Evolutionary conservation across 2,888 invertebrate species (phyloP).

Genomic region (Ophraella communa): DNA sequence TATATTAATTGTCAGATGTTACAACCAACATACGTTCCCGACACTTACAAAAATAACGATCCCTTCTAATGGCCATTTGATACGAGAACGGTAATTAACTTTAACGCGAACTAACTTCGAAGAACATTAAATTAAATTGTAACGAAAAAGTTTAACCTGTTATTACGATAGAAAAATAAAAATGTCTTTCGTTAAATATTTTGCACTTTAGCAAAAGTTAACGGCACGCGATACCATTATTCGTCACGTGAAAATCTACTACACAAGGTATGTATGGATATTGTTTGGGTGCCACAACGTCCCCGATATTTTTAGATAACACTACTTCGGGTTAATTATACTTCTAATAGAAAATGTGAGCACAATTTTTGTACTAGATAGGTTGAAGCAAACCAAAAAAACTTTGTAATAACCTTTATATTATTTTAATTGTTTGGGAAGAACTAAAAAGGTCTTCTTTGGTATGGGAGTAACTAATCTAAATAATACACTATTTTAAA

Average conservation of each 20-base stretch:
- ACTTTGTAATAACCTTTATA: no score
- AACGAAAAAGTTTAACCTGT: slow-evolving; percentile 44
- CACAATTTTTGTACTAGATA: no score
- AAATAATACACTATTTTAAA: no score
- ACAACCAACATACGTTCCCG: no score
- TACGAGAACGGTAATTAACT: slow-evolving; percentile 34
- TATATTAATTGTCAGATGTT: no score
- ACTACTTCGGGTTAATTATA: not conserved
- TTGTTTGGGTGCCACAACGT: slow-evolving; percentile 7
- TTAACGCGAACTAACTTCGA: slow-evolving; percentile 36
- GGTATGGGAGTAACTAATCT: no score
- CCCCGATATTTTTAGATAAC: slow-evolving; percentile 11
- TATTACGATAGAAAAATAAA: slow-evolving; percentile 47
- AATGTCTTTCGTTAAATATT: slow-evolving; percentile 42
- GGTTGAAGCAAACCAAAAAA: no score
- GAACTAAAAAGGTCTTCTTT: no score
- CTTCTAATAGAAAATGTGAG: no score
- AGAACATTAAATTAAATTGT: slow-evolving; percentile 46
- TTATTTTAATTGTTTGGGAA: no score
- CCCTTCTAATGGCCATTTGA: slow-evolving; percentile 17
- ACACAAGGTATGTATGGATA: slow-evolving; percentile 17
- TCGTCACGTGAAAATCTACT: slow-evolving; percentile 46
- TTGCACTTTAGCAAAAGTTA: slow-evolving; percentile 46
- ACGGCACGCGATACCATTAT: slow-evolving; percentile 50
- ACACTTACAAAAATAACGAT: no score